These are phyloP conservation scores for Taurulus bubalis DNA, from an alignment of 2,113 vertebrate genomes.

Conservation along the genomic window DNA sequence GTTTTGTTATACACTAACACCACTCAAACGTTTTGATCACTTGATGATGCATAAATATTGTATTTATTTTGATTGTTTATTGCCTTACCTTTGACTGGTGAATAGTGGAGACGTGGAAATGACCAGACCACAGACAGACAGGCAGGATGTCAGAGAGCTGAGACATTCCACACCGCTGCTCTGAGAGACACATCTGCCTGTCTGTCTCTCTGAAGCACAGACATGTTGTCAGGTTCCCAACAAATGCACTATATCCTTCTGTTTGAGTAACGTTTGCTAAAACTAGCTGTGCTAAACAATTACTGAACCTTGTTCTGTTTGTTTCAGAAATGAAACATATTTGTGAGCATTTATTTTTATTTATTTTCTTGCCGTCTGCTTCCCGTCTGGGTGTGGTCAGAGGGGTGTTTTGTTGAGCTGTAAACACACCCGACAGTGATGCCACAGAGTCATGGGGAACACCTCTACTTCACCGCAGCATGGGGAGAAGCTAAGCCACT, in stretches of 20 bases:
- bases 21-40: background rate
- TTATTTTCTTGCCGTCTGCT: background rate
- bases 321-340: background rate
- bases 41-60: background rate
- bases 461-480: too few species aligned
- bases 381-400: background rate
- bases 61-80: background rate
- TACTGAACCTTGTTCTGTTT: background rate
- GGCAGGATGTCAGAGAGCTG: conserved; percentile 28
- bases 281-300: background rate
- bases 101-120: background rate
- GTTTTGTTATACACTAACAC: background rate
- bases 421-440: conserved; percentile 1
- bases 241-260: background rate
- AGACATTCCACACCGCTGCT: conserved; percentile 54
- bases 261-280: background rate
- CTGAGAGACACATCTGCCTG: conserved; percentile 7
- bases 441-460: background rate
- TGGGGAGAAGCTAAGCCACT: too few species aligned
- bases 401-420: background rate
- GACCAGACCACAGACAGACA: background rate
- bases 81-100: background rate
- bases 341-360: background rate
- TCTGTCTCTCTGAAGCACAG: background rate
- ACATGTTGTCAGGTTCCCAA: background rate